Conservation (phyloP, 2,888 invertebrate genomes). For the Agrotis ipsilon region DNA sequence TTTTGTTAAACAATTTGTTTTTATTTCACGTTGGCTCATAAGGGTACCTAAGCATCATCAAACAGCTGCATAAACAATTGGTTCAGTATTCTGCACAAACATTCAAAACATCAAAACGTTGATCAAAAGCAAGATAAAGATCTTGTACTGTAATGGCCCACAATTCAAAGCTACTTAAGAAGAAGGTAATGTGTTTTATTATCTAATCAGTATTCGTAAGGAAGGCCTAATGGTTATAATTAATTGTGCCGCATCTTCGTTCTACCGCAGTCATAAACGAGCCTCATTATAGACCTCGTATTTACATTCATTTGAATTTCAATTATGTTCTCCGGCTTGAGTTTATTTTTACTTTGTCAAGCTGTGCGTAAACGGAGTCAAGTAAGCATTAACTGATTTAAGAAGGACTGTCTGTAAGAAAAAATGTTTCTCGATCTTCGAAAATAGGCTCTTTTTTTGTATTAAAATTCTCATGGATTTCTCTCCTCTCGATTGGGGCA, state of each 20-base stretch:
- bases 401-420: neutral
- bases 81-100: no score
- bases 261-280: slow-evolving; percentile 33
- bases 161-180: slow-evolving; percentile 7
- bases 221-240: slow-evolving; percentile 37
- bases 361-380: neutral
- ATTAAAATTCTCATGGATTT: no score
- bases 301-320: slow-evolving; percentile 18
- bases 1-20: no score
- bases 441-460: no score
- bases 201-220: slow-evolving; percentile 19
- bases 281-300: slow-evolving; percentile 22
- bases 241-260: slow-evolving; percentile 39
- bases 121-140: neutral
- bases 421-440: no score
- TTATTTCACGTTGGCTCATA: no score
- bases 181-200: slow-evolving; percentile 16
- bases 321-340: slow-evolving; percentile 19
- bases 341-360: neutral
- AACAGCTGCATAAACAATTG: no score
- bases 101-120: neutral
- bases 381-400: neutral
- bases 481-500: no score
- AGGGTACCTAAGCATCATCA: no score
- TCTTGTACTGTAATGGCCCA: neutral